Evolutionary conservation across 2,113 vertebrate genomes (phyloP).

Genomic region (Jaculus jaculus): DNA sequence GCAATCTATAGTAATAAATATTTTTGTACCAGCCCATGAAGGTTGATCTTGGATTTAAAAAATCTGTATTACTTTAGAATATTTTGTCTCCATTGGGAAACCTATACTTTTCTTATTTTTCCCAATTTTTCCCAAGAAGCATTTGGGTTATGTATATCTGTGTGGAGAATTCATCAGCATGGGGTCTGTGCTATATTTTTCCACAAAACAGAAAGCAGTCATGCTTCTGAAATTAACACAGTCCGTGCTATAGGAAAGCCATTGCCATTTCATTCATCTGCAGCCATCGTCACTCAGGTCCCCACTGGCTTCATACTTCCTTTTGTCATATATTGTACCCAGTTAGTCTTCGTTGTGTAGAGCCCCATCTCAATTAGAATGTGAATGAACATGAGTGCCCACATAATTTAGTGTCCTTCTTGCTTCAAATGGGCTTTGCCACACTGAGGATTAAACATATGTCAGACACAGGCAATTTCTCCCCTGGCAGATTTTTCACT

Average conservation of each 20-base stretch:
- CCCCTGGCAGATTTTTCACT: not conserved
- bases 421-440: not conserved
- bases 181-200: not conserved
- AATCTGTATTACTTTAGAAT: not conserved
- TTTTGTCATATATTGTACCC: not conserved
- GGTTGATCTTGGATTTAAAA: slow-evolving; percentile 15
- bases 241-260: not conserved
- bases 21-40: not conserved
- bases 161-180: not conserved
- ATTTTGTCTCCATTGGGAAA: slow-evolving; percentile 29
- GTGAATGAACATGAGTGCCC: not conserved
- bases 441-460: not conserved
- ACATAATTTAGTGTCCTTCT: not conserved
- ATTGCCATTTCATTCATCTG: not conserved
- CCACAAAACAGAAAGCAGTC: not conserved
- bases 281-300: not conserved
- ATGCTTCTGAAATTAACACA: not conserved
- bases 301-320: not conserved
- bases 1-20: not conserved
- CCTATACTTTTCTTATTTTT: not conserved
- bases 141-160: not conserved
- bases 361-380: not conserved
- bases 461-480: not conserved
- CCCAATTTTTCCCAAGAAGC: not conserved
- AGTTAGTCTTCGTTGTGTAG: not conserved